Percentiles rank a stretch among this genome's conserved stretches.
Conservation (phyloP, 2,797 vertebrate genomes). For the Tauraco hartlaubi region DNA sequence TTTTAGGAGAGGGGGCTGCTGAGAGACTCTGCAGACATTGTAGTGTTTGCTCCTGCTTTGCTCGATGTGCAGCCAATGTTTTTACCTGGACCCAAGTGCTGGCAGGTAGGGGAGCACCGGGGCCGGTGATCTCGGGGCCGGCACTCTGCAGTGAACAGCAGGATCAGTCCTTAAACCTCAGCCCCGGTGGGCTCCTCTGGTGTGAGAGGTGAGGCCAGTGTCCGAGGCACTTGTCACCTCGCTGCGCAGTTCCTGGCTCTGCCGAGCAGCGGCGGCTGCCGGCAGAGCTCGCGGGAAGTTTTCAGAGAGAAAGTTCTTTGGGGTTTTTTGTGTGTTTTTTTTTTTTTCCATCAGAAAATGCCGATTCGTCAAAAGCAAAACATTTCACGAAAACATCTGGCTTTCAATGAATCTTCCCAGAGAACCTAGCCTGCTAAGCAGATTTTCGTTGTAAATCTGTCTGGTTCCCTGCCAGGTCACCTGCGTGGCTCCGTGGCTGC, state of each 20-base stretch:
- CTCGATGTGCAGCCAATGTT: neutral
- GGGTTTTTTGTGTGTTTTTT: no score
- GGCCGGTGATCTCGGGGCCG: neutral
- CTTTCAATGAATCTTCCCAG: conserved; percentile 72
- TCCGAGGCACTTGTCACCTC: neutral
- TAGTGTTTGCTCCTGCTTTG: neutral
- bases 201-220: neutral
- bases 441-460: conserved; percentile 76
- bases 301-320: neutral
- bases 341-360: conserved; percentile 39
- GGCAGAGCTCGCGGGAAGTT: conserved; percentile 1
- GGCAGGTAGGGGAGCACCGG: neutral
- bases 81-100: neutral
- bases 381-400: conserved; percentile 72
- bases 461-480: conserved; percentile 76
- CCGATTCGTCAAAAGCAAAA: conserved; percentile 73
- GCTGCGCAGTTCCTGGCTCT: rapidly evolving
- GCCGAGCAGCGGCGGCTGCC: neutral
- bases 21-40: rapidly evolving
- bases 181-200: rapidly evolving
- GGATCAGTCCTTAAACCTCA: neutral
- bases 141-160: neutral
- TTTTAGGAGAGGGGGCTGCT: neutral
- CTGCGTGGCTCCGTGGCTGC: conserved; percentile 59
- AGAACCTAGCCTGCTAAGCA: conserved; percentile 74